Evolutionary conservation across 2,797 vertebrate species (phyloP).

Genomic region (Pristis pectinata): DNA sequence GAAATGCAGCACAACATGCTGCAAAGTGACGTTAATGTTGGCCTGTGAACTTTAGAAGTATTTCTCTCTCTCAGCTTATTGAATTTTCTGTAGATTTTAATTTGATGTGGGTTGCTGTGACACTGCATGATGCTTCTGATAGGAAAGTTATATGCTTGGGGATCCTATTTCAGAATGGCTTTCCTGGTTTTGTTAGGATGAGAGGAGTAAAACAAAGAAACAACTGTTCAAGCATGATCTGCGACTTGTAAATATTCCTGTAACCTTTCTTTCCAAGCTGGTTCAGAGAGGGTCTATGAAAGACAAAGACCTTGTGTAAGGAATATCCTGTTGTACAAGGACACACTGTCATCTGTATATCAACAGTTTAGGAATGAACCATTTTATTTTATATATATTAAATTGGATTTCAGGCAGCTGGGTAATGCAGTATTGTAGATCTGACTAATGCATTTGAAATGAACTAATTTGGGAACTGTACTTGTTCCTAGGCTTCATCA

Average conservation of each 20-base stretch:
- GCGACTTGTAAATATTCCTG: neutral
- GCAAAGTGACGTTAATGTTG: neutral
- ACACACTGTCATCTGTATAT: neutral
- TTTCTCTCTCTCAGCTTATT: neutral
- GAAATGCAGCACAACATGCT: neutral
- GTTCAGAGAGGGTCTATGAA: neutral
- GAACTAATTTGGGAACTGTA: slow-evolving; percentile 8
- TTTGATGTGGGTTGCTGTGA: neutral
- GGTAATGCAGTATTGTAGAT: neutral
- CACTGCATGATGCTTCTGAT: neutral
- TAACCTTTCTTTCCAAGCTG: neutral
- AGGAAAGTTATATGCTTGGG: neutral
- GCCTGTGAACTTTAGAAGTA: neutral
- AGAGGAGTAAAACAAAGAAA: neutral
- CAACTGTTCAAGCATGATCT: neutral
- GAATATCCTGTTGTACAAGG: neutral
- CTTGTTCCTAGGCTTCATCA: neutral
- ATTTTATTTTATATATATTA: neutral
- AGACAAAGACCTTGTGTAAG: neutral
- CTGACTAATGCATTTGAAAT: neutral
- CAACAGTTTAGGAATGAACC: neutral
- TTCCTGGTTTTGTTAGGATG: neutral
- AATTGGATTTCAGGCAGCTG: neutral
- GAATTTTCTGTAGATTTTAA: neutral
- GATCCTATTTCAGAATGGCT: neutral